Conservation (phyloP, 2,113 vertebrate genomes). For the Ellobius talpinus region DNA sequence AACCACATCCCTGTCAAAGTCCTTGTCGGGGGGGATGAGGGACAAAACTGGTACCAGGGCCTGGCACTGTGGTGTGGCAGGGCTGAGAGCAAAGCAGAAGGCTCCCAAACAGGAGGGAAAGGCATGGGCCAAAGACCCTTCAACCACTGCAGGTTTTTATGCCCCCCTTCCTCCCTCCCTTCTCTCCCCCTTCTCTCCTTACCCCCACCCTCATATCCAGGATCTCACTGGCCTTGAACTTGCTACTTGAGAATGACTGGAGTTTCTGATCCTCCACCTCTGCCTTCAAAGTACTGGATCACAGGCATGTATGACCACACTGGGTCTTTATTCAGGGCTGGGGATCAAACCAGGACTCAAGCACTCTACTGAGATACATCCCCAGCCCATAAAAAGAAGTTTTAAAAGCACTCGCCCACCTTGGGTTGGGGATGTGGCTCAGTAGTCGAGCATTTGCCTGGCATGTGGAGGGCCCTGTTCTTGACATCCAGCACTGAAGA, state of each 20-base stretch:
- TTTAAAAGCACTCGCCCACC: not conserved
- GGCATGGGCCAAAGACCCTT: rapidly evolving
- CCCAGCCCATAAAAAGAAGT: not conserved
- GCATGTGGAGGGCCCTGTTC: no score
- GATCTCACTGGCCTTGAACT: not conserved
- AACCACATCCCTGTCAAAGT: not conserved
- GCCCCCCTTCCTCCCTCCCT: not conserved
- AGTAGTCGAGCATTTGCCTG: not conserved
- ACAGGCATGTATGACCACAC: not conserved
- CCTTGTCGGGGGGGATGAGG: not conserved
- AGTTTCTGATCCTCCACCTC: not conserved
- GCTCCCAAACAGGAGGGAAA: not conserved
- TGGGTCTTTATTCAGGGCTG: not conserved
- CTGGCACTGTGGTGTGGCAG: not conserved
- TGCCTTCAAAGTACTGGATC: no score
- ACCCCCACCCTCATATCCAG: not conserved
- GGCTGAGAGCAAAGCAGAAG: not conserved
- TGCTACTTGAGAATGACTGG: not conserved
- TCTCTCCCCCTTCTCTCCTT: not conserved
- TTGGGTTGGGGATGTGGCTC: not conserved
- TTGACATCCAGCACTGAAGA: not conserved
- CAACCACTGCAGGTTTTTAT: not conserved
- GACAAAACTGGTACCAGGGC: not conserved
- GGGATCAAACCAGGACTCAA: not conserved
- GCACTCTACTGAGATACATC: not conserved